phyloP scores from a whole-genome alignment of 2,888 invertebrate species.

The Ferrisia virgata region DNA sequence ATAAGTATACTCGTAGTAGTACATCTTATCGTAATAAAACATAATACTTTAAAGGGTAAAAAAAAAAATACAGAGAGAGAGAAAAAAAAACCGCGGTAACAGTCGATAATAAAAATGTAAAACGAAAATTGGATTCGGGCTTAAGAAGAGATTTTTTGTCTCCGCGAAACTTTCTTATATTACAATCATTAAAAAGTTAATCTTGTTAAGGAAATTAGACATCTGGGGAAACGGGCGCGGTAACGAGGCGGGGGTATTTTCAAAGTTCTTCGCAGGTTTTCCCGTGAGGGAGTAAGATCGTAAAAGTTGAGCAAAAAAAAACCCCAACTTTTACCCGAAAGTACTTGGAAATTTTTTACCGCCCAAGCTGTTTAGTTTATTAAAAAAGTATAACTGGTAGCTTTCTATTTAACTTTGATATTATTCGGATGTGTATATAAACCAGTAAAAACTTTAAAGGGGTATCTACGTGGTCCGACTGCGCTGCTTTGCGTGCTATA shows the following conservation, averaged over 20 bases:
- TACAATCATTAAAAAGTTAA: slow-evolving; percentile 44
- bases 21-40: background rate
- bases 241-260: background rate
- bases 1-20: too few relatives aligned
- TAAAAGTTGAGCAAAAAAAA: slow-evolving; percentile 22
- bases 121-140: slow-evolving; percentile 31
- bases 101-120: slow-evolving; percentile 31
- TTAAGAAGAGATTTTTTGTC: slow-evolving; percentile 25
- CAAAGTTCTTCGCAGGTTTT: slow-evolving; percentile 16
- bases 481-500: background rate
- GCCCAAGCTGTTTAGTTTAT: slow-evolving; percentile 37
- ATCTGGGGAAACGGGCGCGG: slow-evolving; percentile 27
- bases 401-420: slow-evolving; percentile 37
- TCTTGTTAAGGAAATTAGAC: slow-evolving; percentile 42
- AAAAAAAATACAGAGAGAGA: too few relatives aligned
- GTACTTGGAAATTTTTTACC: slow-evolving; percentile 23
- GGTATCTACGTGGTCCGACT: background rate
- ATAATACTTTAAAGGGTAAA: too few relatives aligned
- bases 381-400: slow-evolving; percentile 36
- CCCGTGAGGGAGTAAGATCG: slow-evolving; percentile 27
- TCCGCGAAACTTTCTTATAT: background rate
- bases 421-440: slow-evolving; percentile 24
- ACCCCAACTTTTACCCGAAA: background rate
- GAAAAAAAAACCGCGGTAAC: slow-evolving; percentile 22
- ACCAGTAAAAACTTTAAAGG: slow-evolving; percentile 13